Evolutionary conservation across 2,888 invertebrate genomes (phyloP).

Genomic region (Mellilla xanthometata): DNA sequence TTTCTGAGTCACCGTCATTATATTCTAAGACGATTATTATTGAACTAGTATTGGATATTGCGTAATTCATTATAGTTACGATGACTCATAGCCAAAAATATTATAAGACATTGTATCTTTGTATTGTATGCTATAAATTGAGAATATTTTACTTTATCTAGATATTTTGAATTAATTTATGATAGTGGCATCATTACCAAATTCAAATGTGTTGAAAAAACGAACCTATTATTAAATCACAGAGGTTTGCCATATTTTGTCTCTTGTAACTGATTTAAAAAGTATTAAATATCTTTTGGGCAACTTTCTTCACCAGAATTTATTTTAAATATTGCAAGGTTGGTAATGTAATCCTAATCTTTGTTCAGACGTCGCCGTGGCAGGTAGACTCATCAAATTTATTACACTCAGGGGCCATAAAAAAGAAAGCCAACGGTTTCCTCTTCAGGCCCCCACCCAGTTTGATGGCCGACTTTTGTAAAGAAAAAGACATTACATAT

Average conservation of each 20-base stretch:
- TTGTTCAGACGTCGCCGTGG: constrained; percentile 38
- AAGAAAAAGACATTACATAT: constrained; percentile 53
- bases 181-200: background rate
- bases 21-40: constrained; percentile 60
- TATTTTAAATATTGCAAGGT: background rate
- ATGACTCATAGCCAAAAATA: constrained; percentile 72
- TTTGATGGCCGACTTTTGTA: constrained; percentile 60
- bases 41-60: constrained; percentile 68
- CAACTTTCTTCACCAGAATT: background rate
- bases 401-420: constrained; percentile 64
- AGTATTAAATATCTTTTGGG: too few species aligned
- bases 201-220: too few species aligned
- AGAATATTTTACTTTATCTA: background rate
- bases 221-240: too few species aligned
- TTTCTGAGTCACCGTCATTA: constrained; percentile 59
- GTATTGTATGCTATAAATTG: constrained; percentile 10
- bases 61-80: constrained; percentile 58
- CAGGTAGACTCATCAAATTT: constrained; percentile 49
- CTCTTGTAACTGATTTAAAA: too few species aligned
- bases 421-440: constrained; percentile 74
- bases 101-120: constrained; percentile 39
- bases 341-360: constrained; percentile 34
- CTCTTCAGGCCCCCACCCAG: constrained; percentile 54
- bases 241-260: too few species aligned
- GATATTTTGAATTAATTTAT: background rate